phyloP scores from a whole-genome alignment of 2,113 vertebrate genomes.

The Brachypteracias leptosomus region DNA sequence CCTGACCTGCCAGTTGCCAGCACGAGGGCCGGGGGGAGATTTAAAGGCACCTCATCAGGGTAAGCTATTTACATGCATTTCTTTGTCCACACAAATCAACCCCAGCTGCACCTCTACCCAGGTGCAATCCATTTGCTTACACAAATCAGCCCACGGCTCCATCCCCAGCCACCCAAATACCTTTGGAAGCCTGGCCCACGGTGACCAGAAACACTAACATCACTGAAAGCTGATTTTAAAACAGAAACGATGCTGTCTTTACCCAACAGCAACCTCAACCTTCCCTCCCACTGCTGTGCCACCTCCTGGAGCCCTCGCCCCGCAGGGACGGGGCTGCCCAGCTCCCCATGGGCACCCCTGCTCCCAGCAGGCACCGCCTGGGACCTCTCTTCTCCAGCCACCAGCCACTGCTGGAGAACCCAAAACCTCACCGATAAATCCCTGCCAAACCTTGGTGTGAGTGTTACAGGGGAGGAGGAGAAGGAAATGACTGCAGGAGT shows the following conservation, averaged over 20 bases:
- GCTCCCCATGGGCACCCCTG: fast-evolving
- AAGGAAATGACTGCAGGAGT: neutral
- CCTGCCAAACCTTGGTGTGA: neutral
- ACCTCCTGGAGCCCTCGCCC: neutral
- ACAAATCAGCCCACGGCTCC: no score
- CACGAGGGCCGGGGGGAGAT: neutral
- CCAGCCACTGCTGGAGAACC: neutral
- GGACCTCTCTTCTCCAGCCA: neutral
- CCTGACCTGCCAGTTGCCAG: neutral
- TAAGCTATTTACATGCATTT: neutral
- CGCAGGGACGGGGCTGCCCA: neutral
- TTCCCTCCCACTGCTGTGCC: neutral
- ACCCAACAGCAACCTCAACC: neutral
- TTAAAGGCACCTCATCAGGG: neutral
- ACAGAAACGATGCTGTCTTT: neutral
- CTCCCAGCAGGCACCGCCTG: neutral
- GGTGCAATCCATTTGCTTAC: no score
- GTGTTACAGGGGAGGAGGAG: neutral
- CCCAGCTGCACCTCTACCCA: neutral
- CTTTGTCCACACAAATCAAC: neutral
- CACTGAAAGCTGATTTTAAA: neutral
- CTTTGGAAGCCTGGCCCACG: neutral
- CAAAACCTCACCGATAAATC: neutral
- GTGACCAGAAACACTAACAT: neutral
- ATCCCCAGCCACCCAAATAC: neutral